A percentile compares a stretch with the other conserved stretches of the same genome.
Conservation (phyloP, 2,113 vertebrate species). For the Mobula hypostoma region DNA sequence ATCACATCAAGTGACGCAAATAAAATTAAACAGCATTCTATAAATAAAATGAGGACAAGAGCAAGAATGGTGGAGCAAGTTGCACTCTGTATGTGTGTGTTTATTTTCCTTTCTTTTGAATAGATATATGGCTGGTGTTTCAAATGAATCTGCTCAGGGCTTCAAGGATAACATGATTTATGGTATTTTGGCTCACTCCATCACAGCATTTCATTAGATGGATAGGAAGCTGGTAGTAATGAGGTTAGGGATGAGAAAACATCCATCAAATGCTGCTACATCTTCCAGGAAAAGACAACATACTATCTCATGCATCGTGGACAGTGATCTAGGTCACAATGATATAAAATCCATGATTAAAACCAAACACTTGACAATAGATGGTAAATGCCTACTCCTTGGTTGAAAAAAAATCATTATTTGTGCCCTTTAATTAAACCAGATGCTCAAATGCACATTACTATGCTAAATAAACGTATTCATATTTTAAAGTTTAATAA, state of each 20-base stretch:
- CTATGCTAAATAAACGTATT: conserved; percentile 61
- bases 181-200: conserved; percentile 64
- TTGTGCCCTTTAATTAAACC: conserved; percentile 69
- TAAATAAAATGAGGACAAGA: not conserved
- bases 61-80: conserved; percentile 41
- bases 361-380: conserved; percentile 66
- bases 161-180: conserved; percentile 75
- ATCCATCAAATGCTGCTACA: conserved; percentile 71
- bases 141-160: conserved; percentile 69
- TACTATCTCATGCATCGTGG: conserved; percentile 65
- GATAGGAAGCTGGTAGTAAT: conserved; percentile 78
- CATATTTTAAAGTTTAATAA: conserved; percentile 63
- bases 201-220: conserved; percentile 81
- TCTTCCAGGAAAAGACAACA: conserved; percentile 68
- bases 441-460: conserved; percentile 62
- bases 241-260: conserved; percentile 77
- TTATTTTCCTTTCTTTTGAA: conserved; percentile 35
- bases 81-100: conserved; percentile 58
- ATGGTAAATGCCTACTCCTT: conserved; percentile 61
- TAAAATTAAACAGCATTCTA: conserved; percentile 19
- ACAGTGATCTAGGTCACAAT: conserved; percentile 68
- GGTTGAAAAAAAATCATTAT: conserved; percentile 57
- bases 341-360: conserved; percentile 73
- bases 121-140: conserved; percentile 70
- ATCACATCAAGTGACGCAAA: not conserved